phyloP scores from a whole-genome alignment of 2,797 vertebrate genomes.

The Cryptoblepharus egeriae region DNA sequence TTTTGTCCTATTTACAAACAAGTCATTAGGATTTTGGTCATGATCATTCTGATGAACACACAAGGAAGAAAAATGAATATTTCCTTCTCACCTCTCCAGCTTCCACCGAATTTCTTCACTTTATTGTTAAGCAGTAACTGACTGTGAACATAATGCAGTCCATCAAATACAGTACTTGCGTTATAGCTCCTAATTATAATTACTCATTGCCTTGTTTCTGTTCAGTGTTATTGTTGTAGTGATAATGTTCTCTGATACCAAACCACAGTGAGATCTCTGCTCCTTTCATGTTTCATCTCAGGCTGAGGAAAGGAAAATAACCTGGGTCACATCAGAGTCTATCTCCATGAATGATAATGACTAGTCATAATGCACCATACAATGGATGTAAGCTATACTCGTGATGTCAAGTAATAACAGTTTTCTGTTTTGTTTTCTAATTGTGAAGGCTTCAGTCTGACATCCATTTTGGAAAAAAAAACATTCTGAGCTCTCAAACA shows the following conservation, averaged over 20 bases:
- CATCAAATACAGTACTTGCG: background rate
- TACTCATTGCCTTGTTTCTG: background rate
- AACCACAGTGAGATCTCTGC: background rate
- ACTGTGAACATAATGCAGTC: background rate
- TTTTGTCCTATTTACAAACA: conserved; percentile 26
- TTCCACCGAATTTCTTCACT: background rate
- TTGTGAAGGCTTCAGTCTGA: background rate
- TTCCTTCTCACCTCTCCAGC: background rate
- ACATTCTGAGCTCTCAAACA: background rate
- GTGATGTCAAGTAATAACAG: background rate
- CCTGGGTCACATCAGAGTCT: background rate
- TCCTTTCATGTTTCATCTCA: background rate
- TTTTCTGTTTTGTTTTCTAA: background rate
- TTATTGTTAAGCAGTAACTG: conserved; percentile 3
- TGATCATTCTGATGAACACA: background rate
- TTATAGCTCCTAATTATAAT: background rate
- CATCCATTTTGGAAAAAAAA: conserved; percentile 14
- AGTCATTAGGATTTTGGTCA: background rate
- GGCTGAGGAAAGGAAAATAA: background rate
- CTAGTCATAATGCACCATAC: background rate
- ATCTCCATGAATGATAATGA: background rate
- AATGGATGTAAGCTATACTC: background rate
- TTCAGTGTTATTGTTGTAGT: background rate
- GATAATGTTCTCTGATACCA: background rate
- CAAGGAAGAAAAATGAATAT: conserved; percentile 3